phyloP scores from a whole-genome alignment of 2,113 vertebrate species.

The Rhinolophus sinicus region DNA sequence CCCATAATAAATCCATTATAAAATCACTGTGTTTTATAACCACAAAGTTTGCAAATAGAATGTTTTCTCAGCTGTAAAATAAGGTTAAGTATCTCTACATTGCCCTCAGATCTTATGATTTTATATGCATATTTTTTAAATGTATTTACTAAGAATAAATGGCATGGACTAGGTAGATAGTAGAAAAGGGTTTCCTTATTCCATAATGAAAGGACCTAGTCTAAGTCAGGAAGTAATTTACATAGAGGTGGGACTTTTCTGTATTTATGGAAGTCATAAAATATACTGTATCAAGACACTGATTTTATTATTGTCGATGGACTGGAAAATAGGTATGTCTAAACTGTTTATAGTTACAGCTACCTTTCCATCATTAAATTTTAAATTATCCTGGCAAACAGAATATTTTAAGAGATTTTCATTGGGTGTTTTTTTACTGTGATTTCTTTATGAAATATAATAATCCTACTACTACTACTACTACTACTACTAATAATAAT shows the following conservation, averaged over 20 bases:
- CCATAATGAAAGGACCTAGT: not conserved
- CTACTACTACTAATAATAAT: too few species aligned
- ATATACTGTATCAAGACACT: not conserved
- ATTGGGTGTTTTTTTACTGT: not conserved
- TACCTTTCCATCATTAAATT: not conserved
- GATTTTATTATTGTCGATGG: not conserved
- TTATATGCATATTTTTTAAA: not conserved
- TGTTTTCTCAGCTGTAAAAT: not conserved
- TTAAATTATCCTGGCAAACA: not conserved
- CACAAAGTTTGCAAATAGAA: not conserved
- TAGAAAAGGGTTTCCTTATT: not conserved
- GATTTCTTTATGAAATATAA: not conserved
- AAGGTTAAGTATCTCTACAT: not conserved
- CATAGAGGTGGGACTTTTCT: not conserved
- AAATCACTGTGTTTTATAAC: not conserved
- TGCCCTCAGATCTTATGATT: not conserved
- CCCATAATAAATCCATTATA: not conserved
- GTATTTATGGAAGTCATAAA: not conserved
- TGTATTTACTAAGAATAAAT: not conserved
- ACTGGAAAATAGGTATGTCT: not conserved
- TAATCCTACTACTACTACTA: too few species aligned
- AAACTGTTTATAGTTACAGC: not conserved
- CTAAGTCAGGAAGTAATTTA: not conserved
- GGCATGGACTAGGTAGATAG: not conserved
- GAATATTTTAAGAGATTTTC: not conserved